phyloP scores from a whole-genome alignment of 1,140 invertebrate species.

The Caenorhabditis brenneri region DNA sequence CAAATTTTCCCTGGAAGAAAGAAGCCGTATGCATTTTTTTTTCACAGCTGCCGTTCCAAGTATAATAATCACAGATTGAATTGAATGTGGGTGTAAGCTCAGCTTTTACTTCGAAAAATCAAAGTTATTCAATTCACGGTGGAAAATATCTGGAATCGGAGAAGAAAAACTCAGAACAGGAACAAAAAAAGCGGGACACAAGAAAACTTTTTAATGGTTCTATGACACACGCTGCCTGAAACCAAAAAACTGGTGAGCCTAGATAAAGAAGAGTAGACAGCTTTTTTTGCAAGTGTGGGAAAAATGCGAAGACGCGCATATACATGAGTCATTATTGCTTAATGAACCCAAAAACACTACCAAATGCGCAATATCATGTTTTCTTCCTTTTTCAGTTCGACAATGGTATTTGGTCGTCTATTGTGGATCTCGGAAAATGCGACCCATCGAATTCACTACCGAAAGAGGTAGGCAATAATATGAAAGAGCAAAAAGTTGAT shows the following conservation, averaged over 20 bases:
- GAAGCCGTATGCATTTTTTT: background rate
- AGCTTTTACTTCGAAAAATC: background rate
- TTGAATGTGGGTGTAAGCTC: background rate
- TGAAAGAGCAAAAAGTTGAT: background rate
- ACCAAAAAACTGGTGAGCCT: background rate
- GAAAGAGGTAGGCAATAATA: background rate
- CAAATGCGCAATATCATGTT: background rate
- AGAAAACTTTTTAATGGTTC: background rate
- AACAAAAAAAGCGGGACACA: background rate
- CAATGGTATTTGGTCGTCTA: slow-evolving; percentile 21
- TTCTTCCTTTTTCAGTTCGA: slow-evolving; percentile 27
- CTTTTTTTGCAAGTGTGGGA: background rate
- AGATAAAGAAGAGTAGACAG: slow-evolving; percentile 28
- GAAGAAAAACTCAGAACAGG: background rate
- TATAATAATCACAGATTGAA: background rate
- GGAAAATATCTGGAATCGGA: background rate
- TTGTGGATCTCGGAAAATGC: slow-evolving; percentile 12
- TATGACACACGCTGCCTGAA: background rate
- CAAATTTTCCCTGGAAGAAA: background rate
- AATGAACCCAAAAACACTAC: background rate
- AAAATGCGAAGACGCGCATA: slow-evolving; percentile 1
- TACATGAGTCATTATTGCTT: slow-evolving; percentile 18
- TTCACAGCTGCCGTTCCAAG: background rate
- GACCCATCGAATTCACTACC: background rate
- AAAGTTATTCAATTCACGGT: background rate